phyloP scores from a whole-genome alignment of 2,113 vertebrate species.

The Proterorhinus semilunaris region DNA sequence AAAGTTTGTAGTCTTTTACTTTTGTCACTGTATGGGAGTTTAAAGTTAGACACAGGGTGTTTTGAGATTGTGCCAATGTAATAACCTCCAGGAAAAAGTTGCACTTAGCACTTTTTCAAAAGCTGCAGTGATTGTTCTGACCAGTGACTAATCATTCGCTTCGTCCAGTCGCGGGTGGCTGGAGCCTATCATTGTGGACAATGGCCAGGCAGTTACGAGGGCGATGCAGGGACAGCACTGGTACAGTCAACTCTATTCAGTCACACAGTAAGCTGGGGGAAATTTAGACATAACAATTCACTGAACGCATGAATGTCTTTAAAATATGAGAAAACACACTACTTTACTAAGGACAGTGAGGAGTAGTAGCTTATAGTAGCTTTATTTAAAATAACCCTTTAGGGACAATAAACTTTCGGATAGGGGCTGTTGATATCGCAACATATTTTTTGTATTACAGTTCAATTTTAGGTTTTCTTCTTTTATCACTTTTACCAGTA shows the following conservation, averaged over 20 bases:
- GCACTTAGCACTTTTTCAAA: background rate
- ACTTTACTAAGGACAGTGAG: too few relatives aligned
- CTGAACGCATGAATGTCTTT: background rate
- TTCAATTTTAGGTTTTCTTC: too few relatives aligned
- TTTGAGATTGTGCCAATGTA: background rate
- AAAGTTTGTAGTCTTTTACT: background rate
- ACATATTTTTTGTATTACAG: too few relatives aligned
- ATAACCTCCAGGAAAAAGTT: slow-evolving; percentile 3
- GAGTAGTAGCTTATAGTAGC: too few relatives aligned
- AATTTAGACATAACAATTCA: background rate
- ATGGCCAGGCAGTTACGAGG: background rate
- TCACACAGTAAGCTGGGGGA: background rate
- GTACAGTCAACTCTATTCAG: background rate
- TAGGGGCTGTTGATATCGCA: too few relatives aligned
- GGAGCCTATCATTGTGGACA: slow-evolving; percentile 1
- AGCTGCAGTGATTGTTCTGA: background rate
- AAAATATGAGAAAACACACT: background rate
- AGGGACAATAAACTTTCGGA: too few relatives aligned
- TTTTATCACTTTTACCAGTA: too few relatives aligned
- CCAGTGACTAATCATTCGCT: background rate
- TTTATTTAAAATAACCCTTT: too few relatives aligned
- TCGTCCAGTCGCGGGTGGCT: background rate
- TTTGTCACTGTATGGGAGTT: background rate
- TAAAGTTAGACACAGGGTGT: background rate
- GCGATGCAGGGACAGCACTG: background rate